phyloP scores from a whole-genome alignment of 2,888 invertebrate genomes.

The Brenthis ino region DNA sequence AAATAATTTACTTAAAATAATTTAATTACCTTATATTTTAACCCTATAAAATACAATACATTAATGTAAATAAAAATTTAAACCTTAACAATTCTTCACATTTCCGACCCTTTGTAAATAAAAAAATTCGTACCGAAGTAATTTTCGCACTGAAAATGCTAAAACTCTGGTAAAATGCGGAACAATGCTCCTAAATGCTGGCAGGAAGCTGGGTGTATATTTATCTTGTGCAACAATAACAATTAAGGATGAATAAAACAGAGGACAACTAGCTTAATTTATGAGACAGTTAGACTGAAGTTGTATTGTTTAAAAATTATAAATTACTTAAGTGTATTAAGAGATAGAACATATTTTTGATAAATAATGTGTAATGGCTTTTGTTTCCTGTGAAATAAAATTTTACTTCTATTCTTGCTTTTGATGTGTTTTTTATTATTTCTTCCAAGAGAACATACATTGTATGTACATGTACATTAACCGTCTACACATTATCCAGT shows the following conservation, averaged over 20 bases:
- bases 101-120: constrained; percentile 2
- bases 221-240: constrained; percentile 42
- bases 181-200: constrained; percentile 47
- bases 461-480: no score
- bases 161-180: constrained; percentile 45
- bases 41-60: background rate
- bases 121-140: constrained; percentile 25
- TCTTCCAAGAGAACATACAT: no score
- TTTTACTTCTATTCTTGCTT: no score
- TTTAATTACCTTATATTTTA: background rate
- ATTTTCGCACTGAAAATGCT: constrained; percentile 42
- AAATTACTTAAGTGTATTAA: background rate
- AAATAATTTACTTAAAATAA: no score
- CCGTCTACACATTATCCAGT: no score
- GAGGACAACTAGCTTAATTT: constrained; percentile 25
- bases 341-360: no score
- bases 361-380: no score
- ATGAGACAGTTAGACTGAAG: constrained; percentile 4
- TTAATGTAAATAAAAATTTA: background rate
- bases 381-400: no score
- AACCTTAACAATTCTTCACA: background rate
- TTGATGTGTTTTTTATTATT: no score
- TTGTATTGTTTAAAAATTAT: constrained; percentile 8
- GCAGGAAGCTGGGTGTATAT: constrained; percentile 37
- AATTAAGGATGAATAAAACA: constrained; percentile 38